Conservation (phyloP, 1,140 invertebrate species). For the Cyclargus thomasi region DNA sequence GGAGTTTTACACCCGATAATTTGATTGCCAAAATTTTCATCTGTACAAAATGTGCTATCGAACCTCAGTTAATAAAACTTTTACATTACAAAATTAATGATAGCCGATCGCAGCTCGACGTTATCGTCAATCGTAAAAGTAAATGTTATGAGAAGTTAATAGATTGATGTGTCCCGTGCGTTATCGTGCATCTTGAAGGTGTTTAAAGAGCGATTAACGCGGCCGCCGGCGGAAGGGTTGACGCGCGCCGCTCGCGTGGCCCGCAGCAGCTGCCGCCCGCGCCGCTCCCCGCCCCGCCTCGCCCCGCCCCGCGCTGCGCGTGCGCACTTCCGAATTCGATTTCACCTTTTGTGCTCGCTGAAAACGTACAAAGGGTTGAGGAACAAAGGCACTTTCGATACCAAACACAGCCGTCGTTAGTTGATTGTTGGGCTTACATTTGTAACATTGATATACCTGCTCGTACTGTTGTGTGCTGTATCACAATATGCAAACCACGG, state of each 20-base stretch:
- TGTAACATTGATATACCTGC: not conserved
- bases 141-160: conserved; percentile 5
- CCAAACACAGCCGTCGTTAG: conserved; percentile 6
- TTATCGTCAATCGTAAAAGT: not conserved
- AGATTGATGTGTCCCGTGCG: not conserved
- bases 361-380: conserved; percentile 27
- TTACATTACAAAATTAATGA: too few relatives aligned
- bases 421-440: conserved; percentile 2
- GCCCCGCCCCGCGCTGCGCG: conserved; percentile 18
- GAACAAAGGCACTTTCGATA: conserved; percentile 27
- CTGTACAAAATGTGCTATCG: too few relatives aligned
- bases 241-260: conserved; percentile 16
- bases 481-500: not conserved
- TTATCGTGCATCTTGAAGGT: conserved; percentile 11
- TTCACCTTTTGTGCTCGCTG: conserved; percentile 30
- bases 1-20: too few relatives aligned
- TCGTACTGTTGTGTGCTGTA: not conserved
- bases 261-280: conserved; percentile 19
- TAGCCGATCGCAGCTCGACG: too few relatives aligned
- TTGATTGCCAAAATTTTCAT: too few relatives aligned
- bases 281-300: conserved; percentile 5
- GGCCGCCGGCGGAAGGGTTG: conserved; percentile 1
- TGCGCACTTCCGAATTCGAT: conserved; percentile 36
- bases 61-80: too few relatives aligned
- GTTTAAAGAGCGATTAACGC: conserved; percentile 10